Base-by-base conservation (phyloP, 2,888 invertebrate genomes). In the Trichopoda pennipes region DNA sequence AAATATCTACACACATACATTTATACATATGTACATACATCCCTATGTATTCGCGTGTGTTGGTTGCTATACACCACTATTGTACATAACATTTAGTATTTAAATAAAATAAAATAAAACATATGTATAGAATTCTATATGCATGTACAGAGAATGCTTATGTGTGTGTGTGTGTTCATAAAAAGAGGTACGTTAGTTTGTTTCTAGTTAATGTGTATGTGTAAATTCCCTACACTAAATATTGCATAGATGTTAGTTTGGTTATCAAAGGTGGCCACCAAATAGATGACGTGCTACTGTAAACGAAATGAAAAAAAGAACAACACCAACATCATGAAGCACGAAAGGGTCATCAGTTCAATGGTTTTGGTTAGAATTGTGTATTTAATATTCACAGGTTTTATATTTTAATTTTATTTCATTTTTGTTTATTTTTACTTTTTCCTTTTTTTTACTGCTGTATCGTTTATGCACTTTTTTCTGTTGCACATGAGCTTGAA, bases 291-390 rank as follows among this genome's bases (percentile, higher is more conserved):
- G 73, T 73, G 79, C 73, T 32, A 75, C 76, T 53, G 68, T 49
- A 42, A 56, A 42, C 21, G 53, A 19, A 78, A 72, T 58, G 4
- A 21, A 16, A 44, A 17, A 68, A 12, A 68, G 44, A 53, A 49
- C 10, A 19, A 44, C 51, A 51, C 14, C 47, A 61, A 47, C 61
- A 61, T 44, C 55, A 17, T 55, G 61, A n/a, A 44, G 61, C 76
- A 77, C 61, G 76, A 77, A 77, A 68, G 78, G 78, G 78, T 68
- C 81, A 61, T 72, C 81, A 70, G 64, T 78, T 78, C 64, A 74
- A 81, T 78, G 73, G 69, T 66, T 82, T 79, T 56, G 78, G 78
- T 82, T 79, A 75, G 75, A 82, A 82, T 63, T 82, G 81, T 79
- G 55, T 78, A 75, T 82, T 82, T 78, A 82, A 73, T 70, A 78